Base-by-base conservation (phyloP, 1,140 invertebrate genomes). In the Lordiphosa stackelbergi region DNA sequence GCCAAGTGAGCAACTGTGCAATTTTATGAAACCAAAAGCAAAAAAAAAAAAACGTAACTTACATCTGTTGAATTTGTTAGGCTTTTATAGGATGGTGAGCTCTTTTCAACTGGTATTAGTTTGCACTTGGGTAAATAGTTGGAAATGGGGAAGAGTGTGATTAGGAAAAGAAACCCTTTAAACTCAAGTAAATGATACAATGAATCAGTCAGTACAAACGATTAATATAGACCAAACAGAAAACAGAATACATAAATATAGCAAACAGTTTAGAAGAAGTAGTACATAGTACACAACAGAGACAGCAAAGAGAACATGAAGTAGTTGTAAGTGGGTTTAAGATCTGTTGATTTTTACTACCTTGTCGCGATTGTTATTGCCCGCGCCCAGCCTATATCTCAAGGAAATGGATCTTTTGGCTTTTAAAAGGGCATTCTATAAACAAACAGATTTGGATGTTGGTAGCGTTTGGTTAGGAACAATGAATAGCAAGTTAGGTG, bases 351-450 rank as follows among this genome's bases (percentile, higher is more conserved):
- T 64, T 73, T 61, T 72, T 84, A 86, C 85, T 87, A 87, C 85
- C 85, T 87, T 87, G 58, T 86, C 84, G 60, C 84, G 75, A 71
- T 85, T 85, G 75, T 70, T 85, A 61, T 69, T 73, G 74, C 69
- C 60, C 64, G 79, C 77, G 63, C 83, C 70, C 79, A 85, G 85
- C 73, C 84, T 87, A 86, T 77, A 87, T 86, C 85, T 87, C 65
- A 87, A 74, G 54, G 85, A 87, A 83, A 87, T 87, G 59, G 85
- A 83, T 75, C 85, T 85, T 87, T 87, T 87, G 66, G 85, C 75
- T 87, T 87, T 87, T 69, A 85, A 75, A 57, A 87, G 84, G 62
- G 85, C 70, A 70, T 85, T 87, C 85, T 87, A 87, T 43, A 78
- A 71, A 83, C 63, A 74, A 46, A 75, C 60, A 85, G 56, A 79